Evolutionary conservation across 2,888 invertebrate species (phyloP), one percentile per base, ranked within the genome.

Genomic region (Agonopterix arenella): DNA sequence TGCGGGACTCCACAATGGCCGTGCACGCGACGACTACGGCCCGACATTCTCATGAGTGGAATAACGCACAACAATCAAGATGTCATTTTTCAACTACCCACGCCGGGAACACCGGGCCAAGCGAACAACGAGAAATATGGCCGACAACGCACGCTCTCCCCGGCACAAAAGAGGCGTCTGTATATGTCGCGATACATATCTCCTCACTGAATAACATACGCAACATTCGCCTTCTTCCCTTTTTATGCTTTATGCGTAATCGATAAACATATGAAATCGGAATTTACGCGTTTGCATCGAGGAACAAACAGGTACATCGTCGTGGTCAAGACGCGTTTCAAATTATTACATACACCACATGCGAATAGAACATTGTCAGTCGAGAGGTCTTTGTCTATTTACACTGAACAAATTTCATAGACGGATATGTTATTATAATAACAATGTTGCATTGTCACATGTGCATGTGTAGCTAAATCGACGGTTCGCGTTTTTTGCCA

Each of bases 71-170:
- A 88, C 88, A 89, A 89, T 88, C 88, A 88, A 88, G 89, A 89
- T 89, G 88, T 89, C 86, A 89, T 89, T 88, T 89, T 88, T 89
- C 88, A 89, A 85, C 89, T 85, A 84, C 88, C 89, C 88, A 89
- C 89, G 83, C 85, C 60, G 75, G 71, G 73, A 70, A 76, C 78
- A 73, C 73, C 66, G 68, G 61, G 64, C 66, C 69, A 68, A 71
- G 68, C 60, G 70, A 70, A 74, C 75, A 72, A 70, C 73, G 75
- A 85, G 84, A 88, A 84, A 80, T 89, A 89, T 86, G 77, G 83
- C 78, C 79, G 78, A 84, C 84, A 83, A 73, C 72, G 67, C 75
- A 81, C 82, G 82, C 85, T 83, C 80, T 74, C 68, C 67, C 68
- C 68, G 65, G 69, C 70, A 11, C 80, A 85, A 84, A 84, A 78